These are phyloP conservation scores for Endotricha flammealis DNA, from an alignment of 2,888 invertebrate genomes.

Conservation along the genomic window DNA sequence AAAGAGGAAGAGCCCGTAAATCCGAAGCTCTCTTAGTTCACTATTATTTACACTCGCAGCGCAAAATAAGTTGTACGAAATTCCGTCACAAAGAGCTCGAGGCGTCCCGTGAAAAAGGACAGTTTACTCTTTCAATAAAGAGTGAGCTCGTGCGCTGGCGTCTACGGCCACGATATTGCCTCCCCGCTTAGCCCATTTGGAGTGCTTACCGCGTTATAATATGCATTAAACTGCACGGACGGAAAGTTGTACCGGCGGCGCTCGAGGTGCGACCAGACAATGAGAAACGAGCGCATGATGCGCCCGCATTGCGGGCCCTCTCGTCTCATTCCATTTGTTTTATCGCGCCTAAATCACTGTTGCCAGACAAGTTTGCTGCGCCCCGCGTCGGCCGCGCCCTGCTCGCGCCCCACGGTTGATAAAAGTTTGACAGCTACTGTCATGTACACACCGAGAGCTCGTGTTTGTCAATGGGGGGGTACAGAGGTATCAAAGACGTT, in stretches of 20 bases:
- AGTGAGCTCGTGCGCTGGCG: constrained; percentile 49
- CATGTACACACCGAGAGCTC: constrained; percentile 54
- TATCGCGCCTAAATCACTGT: constrained; percentile 73
- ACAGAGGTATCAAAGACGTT: constrained; percentile 73
- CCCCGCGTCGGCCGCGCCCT: too few species aligned
- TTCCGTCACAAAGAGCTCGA: constrained; percentile 62
- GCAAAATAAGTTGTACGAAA: constrained; percentile 65
- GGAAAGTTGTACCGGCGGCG: constrained; percentile 49
- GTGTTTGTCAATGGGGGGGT: constrained; percentile 67
- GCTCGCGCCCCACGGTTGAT: constrained; percentile 48
- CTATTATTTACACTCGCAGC: constrained; percentile 61
- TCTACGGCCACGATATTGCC: constrained; percentile 58
- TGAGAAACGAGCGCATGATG: constrained; percentile 72
- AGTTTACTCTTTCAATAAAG: constrained; percentile 75
- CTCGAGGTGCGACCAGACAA: constrained; percentile 60
- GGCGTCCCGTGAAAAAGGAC: constrained; percentile 70
- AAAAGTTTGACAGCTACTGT: constrained; percentile 72
- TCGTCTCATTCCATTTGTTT: constrained; percentile 64
- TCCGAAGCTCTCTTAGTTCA: constrained; percentile 50
- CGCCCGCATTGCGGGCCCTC: constrained; percentile 68
- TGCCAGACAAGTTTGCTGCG: constrained; percentile 57
- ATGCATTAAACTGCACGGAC: constrained; percentile 73
- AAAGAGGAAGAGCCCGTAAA: constrained; percentile 50
- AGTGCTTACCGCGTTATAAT: constrained; percentile 72
- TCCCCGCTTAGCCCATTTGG: constrained; percentile 59